A percentile compares a stretch with the other conserved stretches of the same genome.
These are phyloP conservation scores for Cephonodes hylas DNA, from an alignment of 2,888 invertebrate species.

Conservation along the genomic window DNA sequence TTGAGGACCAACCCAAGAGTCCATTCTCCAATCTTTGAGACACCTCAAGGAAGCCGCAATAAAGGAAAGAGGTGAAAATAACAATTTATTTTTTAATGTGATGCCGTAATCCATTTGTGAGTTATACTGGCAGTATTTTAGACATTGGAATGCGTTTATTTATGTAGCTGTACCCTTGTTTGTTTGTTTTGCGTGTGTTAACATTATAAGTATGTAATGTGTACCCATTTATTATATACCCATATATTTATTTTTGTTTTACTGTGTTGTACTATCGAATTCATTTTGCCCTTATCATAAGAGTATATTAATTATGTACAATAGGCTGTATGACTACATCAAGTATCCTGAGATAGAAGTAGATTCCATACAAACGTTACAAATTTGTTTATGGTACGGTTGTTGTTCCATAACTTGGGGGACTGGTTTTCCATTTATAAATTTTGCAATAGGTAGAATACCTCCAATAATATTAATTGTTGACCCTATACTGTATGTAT, in stretches of 20 bases:
- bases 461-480: background rate
- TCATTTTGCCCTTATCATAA: background rate
- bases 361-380: background rate
- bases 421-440: background rate
- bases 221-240: too few species aligned
- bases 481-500: background rate
- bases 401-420: background rate
- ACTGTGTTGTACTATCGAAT: background rate
- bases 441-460: background rate
- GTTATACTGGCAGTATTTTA: constrained; percentile 13
- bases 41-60: constrained; percentile 63
- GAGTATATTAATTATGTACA: background rate
- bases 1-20: constrained; percentile 66
- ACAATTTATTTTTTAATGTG: constrained; percentile 33
- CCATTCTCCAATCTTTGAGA: constrained; percentile 64
- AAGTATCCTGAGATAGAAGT: background rate
- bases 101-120: constrained; percentile 16
- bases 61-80: constrained; percentile 59
- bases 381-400: background rate
- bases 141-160: background rate
- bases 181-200: background rate
- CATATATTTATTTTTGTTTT: background rate
- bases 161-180: constrained; percentile 18
- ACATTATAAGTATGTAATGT: background rate
- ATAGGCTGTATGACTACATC: too few species aligned